These are phyloP conservation scores for Cyphotilapia sp. DNA, from an alignment of 2,113 vertebrate genomes.

Conservation along the genomic window DNA sequence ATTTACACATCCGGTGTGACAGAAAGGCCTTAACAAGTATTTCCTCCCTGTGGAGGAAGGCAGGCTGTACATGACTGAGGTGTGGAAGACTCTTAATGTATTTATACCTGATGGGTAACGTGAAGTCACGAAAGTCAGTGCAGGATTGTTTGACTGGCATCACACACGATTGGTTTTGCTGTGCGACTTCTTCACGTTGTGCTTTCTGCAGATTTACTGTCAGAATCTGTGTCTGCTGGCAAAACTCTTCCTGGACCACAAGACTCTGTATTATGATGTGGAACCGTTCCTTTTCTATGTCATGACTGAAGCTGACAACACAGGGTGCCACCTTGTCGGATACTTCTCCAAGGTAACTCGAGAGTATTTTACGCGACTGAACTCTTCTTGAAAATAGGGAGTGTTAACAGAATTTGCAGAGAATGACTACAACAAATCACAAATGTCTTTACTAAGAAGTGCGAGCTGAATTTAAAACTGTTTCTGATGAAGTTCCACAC, in stretches of 20 bases:
- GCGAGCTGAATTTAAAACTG: background rate
- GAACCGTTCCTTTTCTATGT: conserved; percentile 91
- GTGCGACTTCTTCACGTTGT: background rate
- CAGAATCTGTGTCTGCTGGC: conserved; percentile 89
- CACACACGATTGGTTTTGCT: background rate
- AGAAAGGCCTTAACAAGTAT: background rate
- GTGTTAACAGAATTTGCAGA: background rate
- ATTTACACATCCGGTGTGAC: background rate
- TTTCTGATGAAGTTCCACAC: background rate
- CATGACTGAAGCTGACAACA: conserved; percentile 88
- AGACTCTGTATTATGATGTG: conserved; percentile 86
- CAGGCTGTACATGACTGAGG: background rate
- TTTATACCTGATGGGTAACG: background rate
- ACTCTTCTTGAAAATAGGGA: background rate
- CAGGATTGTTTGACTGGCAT: background rate
- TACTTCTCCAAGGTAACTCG: conserved; percentile 85
- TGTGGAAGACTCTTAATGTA: background rate
- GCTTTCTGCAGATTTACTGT: conserved; percentile 79
- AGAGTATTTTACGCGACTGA: background rate
- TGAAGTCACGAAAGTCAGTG: background rate
- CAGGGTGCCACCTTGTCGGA: conserved; percentile 86
- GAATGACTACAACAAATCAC: background rate
- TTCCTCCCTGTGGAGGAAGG: background rate
- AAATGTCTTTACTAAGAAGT: background rate
- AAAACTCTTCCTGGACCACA: conserved; percentile 89